These are phyloP conservation scores for Lineus longissimus DNA, from an alignment of 1,140 invertebrate genomes.

Conservation along the genomic window DNA sequence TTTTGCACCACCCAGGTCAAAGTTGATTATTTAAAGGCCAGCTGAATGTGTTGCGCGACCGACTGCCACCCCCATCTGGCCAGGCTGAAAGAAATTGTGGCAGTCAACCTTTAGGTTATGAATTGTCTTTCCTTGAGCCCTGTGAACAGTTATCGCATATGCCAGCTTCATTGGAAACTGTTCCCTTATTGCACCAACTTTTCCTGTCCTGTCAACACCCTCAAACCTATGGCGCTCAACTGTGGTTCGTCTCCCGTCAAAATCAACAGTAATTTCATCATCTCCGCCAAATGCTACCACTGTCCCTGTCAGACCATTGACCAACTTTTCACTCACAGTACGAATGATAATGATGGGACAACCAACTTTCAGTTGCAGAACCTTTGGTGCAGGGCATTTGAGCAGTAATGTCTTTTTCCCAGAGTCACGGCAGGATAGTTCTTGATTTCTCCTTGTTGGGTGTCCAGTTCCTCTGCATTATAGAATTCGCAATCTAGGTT, in stretches of 20 bases:
- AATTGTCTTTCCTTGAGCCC: conserved; percentile 18
- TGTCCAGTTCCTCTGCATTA: background rate
- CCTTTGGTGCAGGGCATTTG: background rate
- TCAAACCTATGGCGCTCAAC: background rate
- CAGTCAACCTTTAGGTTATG: conserved; percentile 15
- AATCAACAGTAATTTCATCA: background rate
- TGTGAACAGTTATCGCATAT: conserved; percentile 22
- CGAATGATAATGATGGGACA: background rate
- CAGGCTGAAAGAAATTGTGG: conserved; percentile 15
- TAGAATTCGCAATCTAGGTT: background rate
- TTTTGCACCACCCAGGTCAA: too few relatives aligned
- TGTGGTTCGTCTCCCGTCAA: background rate
- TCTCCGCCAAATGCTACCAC: background rate
- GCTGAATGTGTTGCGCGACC: background rate
- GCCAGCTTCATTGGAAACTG: conserved; percentile 20
- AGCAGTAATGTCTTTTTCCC: background rate
- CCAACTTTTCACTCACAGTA: background rate
- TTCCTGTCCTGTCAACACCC: background rate
- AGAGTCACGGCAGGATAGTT: background rate
- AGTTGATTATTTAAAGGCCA: too few relatives aligned
- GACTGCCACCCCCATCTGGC: conserved; percentile 22
- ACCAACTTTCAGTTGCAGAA: conserved; percentile 1
- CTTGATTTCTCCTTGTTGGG: background rate
- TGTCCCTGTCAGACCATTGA: background rate
- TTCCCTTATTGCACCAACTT: background rate